Evolutionary conservation across 2,888 invertebrate species (phyloP), one percentile per base, ranked within the genome.

Genomic region (Chalcis sispes): DNA sequence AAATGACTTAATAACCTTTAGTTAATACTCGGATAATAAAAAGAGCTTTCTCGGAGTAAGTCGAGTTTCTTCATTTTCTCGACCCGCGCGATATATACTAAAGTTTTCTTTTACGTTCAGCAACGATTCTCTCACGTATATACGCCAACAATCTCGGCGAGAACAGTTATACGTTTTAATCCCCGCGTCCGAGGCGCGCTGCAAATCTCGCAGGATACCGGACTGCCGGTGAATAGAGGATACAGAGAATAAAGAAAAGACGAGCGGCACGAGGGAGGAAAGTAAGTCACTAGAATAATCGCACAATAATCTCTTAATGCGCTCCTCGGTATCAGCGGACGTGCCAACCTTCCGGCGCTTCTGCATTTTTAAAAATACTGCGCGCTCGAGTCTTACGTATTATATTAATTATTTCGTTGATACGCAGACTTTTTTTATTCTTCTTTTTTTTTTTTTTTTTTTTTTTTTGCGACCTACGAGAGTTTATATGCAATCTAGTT

Each of bases 261-360:
- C 42, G 67, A 32, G 32, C 42, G 67, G 56, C 58, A 29, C 23
- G 23, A 10, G 15, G 4, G n/a, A 27, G n/a, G 40, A 69, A 58
- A 56, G 58, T 46, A 58, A 58, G 67, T 69, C 56, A 29, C 36
- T 32, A 10, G 25, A 32, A 50, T 70, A 70, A 70, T 59, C 36
- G 59, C 40, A 32, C 46, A 25, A 59, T 70, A 70, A 59, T 70
- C 70, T 59, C 36, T 59, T 59, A 70, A 70, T 50, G 59, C 58
- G 0, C 18, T 7, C 32, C 5, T 29, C 27, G n/a, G 23, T 3
- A 23, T 7, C 13, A 4, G 50, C 23, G 36, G 36, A 40, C 40
- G n/a, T 23, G 36, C n/a, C 25, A 48, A 15, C 46, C n/a, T 48
- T n/a, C n/a, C 8, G 64, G 52, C 7, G 66, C 40, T 23, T 27